Conservation (phyloP, 2,113 vertebrate genomes). For the Calyptommatus sinebrachiatus region DNA sequence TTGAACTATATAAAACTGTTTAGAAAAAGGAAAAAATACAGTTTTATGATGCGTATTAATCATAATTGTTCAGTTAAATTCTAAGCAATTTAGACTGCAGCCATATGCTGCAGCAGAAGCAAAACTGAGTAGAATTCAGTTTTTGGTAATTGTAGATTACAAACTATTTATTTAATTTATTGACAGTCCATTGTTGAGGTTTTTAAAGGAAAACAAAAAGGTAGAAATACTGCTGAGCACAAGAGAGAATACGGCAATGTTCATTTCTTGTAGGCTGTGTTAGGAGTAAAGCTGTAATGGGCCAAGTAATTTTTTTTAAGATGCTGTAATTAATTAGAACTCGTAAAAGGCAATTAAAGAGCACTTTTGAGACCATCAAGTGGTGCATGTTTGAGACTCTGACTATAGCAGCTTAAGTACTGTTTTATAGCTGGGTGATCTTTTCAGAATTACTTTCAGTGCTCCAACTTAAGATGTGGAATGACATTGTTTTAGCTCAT, state of each 20-base stretch:
- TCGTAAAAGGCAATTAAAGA: conserved; percentile 72
- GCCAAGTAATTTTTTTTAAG: conserved; percentile 61
- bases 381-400: conserved; percentile 63
- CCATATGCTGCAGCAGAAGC: too few species aligned
- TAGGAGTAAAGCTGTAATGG: conserved; percentile 64
- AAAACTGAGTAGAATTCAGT: too few species aligned
- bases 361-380: conserved; percentile 71
- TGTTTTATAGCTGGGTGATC: conserved; percentile 66
- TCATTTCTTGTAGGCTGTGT: conserved; percentile 56
- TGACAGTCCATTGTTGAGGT: background rate
- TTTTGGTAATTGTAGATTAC: too few species aligned
- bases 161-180: too few species aligned
- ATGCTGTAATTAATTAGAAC: conserved; percentile 67
- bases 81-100: too few species aligned
- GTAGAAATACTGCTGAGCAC: conserved; percentile 42
- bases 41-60: too few species aligned
- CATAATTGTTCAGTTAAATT: too few species aligned
- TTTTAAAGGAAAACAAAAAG: background rate
- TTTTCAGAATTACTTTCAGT: conserved; percentile 65
- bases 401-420: conserved; percentile 69
- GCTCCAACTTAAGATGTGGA: conserved; percentile 62
- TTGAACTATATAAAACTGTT: too few species aligned
- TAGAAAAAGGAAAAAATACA: too few species aligned
- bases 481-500: conserved; percentile 62
- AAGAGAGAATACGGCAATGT: conserved; percentile 28